Conservation (phyloP, 2,797 vertebrate species). For the Balearica regulorum region DNA sequence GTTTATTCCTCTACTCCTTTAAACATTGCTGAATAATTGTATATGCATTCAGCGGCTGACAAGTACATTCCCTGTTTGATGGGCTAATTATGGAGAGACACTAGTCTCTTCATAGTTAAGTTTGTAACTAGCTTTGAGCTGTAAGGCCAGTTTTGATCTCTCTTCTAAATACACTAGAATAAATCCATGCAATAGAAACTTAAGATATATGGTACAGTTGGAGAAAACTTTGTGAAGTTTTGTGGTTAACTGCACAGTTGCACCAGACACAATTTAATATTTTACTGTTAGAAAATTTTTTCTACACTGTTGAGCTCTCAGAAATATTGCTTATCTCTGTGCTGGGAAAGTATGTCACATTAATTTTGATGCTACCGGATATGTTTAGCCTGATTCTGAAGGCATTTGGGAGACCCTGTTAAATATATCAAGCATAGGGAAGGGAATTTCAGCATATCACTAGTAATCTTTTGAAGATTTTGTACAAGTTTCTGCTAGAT, state of each 20-base stretch:
- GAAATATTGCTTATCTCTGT: background rate
- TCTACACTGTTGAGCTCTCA: background rate
- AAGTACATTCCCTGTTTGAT: slow-evolving; percentile 61
- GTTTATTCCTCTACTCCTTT: slow-evolving; percentile 66
- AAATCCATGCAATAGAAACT: background rate
- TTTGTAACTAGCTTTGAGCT: slow-evolving; percentile 37
- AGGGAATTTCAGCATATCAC: background rate
- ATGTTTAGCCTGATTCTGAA: background rate
- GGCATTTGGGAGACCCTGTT: background rate
- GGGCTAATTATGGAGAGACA: slow-evolving; percentile 59
- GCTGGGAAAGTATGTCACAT: accelerated
- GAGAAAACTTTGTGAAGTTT: background rate
- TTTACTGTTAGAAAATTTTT: background rate
- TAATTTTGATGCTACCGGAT: background rate
- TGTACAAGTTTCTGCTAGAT: background rate
- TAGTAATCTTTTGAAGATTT: background rate
- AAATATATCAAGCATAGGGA: background rate
- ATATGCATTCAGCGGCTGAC: slow-evolving; percentile 64
- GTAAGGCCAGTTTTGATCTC: slow-evolving; percentile 49
- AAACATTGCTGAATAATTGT: slow-evolving; percentile 66
- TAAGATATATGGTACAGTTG: background rate
- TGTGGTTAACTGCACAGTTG: background rate
- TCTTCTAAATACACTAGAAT: background rate
- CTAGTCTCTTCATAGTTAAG: slow-evolving; percentile 31
- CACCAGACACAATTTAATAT: background rate